Evolutionary conservation across 37 sponge, comb jelly and placozoan genomes (phyloP), one percentile per base, ranked within the genome.

Genomic region (Spongilla lacustris): DNA sequence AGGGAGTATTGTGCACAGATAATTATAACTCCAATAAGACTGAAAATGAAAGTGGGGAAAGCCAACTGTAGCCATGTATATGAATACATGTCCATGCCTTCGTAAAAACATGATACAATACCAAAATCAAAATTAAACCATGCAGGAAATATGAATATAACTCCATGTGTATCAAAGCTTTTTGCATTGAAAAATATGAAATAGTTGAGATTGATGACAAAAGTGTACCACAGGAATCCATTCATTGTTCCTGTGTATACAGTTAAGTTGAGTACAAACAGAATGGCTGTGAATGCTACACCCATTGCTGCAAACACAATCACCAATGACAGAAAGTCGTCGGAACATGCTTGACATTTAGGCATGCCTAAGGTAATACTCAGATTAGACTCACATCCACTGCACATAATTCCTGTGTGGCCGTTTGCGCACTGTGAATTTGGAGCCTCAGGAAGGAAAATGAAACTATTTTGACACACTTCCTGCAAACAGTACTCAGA

Each of bases 111-210:
- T 19, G 29, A 66, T 67, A 28, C 27, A 49, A 79, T 66, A 29
- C 80, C 80, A 49, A 79, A 79, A 67, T 79, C 80, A 27, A 79
- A 32, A 50, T 79, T 79, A n/a, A 79, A 22, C 80, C 80, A 79
- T 12, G 80, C 58, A 22, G 66, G 5, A 67, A 67, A 50, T 66
- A 29, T 27, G 68, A 58, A 58, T 1, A 58, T 8, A 58, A 58
- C 19, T 58, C 11, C 19, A 58, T 58, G 21, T 58, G 1, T 14
- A 17, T 58, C 11, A 17, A 17, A 58, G 11, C 1, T 17, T 8
- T 58, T 58, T 58, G 58, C 19, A 17, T 58, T 58, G 19, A 58
- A 58, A 58, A 58, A 58, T 58, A 58, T 58, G 11, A 58, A 58
- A 17, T 58, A 58, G 19, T 17, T 58, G 19, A 19, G 58, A 58